Base-by-base conservation (phyloP, 2,797 vertebrate species). In the Botia kubotai region DNA sequence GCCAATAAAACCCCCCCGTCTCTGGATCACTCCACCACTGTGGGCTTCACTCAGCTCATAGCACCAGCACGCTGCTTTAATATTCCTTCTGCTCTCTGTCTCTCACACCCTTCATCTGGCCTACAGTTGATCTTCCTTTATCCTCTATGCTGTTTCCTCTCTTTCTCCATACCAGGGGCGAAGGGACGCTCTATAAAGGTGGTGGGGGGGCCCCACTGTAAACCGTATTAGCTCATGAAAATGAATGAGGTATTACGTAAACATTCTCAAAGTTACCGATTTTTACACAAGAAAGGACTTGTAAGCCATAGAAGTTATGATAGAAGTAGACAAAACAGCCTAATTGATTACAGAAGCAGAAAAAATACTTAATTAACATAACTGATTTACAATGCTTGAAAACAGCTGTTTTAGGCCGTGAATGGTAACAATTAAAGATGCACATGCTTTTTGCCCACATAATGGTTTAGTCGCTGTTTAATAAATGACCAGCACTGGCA, bases 1-100 rank as follows among this genome's bases (percentile, higher is more conserved):
- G 68, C 77, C 77, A 79, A 52, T 4, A 50, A 72, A 71, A 73
- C 33, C 19, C 10, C 23, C 10, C 1, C 3, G 14, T 55, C 67
- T 73, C 50, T 80, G 71, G 70, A 66, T 43, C 60, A 11, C 69
- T 65, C 60, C 60, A 57, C 77, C 60, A 72, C 58, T 43, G 58
- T 58, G 33, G 69, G 58, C 16, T 79, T 72, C 63, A 72, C 16
- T 50, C 70, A 63, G n/a, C 29, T 57, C 50, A 16, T 14, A 52
- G 50, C 50, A 14, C 50, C 50, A 73, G 53, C 26, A 65, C 57
- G 17, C 77, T 26, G 33, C 60, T 67, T 80, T 73, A 80, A 67
- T 55, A 73, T 73, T 80, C 50, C 70, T 57, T 80, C 60, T 73
- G 50, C 70, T 80, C 48, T 80, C 1, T 53, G 1, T 26, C 11